These are phyloP conservation scores for Poeciliopsis turrubarensis DNA, from an alignment of 2,113 vertebrate genomes.

Conservation along the genomic window DNA sequence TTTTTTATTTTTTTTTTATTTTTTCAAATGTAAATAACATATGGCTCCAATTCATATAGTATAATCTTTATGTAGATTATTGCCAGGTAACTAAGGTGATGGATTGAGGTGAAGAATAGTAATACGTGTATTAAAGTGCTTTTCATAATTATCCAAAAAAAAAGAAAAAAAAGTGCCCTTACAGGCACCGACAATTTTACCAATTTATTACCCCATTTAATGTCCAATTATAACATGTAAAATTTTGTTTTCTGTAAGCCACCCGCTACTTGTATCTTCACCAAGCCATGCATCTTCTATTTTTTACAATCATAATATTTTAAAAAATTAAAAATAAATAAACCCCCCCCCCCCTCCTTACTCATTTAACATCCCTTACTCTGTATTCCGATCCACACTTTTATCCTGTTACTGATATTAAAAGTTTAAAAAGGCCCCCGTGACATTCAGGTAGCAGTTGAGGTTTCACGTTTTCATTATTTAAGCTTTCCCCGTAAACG, in stretches of 20 bases:
- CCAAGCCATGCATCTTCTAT: neutral
- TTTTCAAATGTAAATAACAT: constrained; percentile 75
- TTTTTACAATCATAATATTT: constrained; percentile 26
- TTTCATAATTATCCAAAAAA: constrained; percentile 60
- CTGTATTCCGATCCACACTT: constrained; percentile 27
- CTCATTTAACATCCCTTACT: constrained; percentile 29
- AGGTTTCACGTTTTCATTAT: constrained; percentile 44
- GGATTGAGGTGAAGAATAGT: constrained; percentile 55
- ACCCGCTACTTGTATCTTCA: constrained; percentile 28
- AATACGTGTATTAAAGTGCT: constrained; percentile 69
- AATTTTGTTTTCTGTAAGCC: constrained; percentile 26
- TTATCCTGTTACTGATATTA: constrained; percentile 48
- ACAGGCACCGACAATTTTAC: constrained; percentile 27
- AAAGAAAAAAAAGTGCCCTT: constrained; percentile 30
- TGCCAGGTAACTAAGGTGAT: constrained; percentile 56
- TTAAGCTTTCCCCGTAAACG: constrained; percentile 49
- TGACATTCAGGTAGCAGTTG: constrained; percentile 5
- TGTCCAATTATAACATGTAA: constrained; percentile 30
- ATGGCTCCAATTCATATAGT: constrained; percentile 73
- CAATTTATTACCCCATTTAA: constrained; percentile 20
- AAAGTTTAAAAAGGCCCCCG: constrained; percentile 25
- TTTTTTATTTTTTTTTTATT: neutral
- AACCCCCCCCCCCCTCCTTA: too few relatives aligned
- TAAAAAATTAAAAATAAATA: too few relatives aligned
- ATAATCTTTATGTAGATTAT: constrained; percentile 74